Base-by-base conservation (phyloP, 2,797 vertebrate genomes). In the Thamnophis elegans region DNA sequence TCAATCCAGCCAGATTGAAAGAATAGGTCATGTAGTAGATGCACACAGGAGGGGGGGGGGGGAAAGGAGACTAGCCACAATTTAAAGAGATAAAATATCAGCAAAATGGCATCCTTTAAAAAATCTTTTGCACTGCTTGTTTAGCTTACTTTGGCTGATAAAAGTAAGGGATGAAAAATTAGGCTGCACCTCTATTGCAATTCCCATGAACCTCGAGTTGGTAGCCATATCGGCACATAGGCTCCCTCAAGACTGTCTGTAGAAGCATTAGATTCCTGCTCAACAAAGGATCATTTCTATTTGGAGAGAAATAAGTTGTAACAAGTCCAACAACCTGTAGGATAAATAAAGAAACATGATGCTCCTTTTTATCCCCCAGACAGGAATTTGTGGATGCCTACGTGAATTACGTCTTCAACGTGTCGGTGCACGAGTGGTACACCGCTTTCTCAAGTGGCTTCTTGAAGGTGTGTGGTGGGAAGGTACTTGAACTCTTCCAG, bases 331-430 rank as follows among this genome's bases (percentile, higher is more conserved):
- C 28, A 65, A n/a, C 62, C 28, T n/a, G 20, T 73, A 10, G 16
- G 20, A 36, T 20, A 73, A 20, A 73, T 51, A 94, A 20, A 12
- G 89, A 54, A 28, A 12, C 6, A 42, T 55, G 51, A 18, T 95
- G 88, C 85, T 91, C 90, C 65, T 96, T 94, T 92, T 3, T 0
- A 90, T 95, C 51, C 51, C 90, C 82, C 97, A 99, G 99, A 98
- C 97, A 98, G 96, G 98, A 99, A 95, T 99, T 99, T 97, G 99
- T 99, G 51, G 98, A 99, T 93, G 98, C 98, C 89, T 99, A 99
- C 18, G 98, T 99, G 93, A 97, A 98, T 97, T 99, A 99, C 47
- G 96, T 99, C 96, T 99, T 99, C 97, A 98, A 97, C 1, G 95
- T 98, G 95, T 99, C 99, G 0, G 97, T 99, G 88, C 98, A 98